Conservation (phyloP, 2,113 vertebrate genomes). For the Naja naja region DNA sequence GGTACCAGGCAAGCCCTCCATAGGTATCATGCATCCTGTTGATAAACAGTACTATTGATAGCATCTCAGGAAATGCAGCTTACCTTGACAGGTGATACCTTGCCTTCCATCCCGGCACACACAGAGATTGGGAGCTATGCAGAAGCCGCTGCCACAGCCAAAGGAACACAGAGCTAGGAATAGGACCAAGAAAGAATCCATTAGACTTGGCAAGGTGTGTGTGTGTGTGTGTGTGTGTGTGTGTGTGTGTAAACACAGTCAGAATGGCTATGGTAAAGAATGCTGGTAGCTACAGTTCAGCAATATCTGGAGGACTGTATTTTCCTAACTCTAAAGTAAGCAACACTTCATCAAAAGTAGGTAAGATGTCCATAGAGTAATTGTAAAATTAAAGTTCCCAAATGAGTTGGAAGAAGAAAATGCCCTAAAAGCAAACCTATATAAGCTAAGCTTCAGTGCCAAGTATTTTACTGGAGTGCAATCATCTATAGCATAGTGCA, state of each 20-base stretch:
- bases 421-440: neutral
- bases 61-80: neutral
- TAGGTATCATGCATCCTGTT: neutral
- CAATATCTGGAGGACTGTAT: neutral
- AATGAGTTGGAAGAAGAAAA: neutral
- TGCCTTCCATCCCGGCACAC: conserved; percentile 73
- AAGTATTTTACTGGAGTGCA: neutral
- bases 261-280: neutral
- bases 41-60: neutral
- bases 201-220: neutral
- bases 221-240: neutral
- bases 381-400: neutral
- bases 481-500: neutral
- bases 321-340: neutral
- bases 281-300: neutral
- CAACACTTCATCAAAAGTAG: neutral
- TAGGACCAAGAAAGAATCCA: neutral
- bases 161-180: conserved; percentile 73
- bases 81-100: conserved; percentile 78
- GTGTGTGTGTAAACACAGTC: neutral
- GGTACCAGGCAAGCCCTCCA: neutral
- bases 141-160: conserved; percentile 73
- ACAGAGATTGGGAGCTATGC: conserved; percentile 77
- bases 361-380: neutral
- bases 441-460: neutral